These are phyloP conservation scores for Eptesicus fuscus DNA, from an alignment of 2,113 vertebrate species.

Conservation along the genomic window DNA sequence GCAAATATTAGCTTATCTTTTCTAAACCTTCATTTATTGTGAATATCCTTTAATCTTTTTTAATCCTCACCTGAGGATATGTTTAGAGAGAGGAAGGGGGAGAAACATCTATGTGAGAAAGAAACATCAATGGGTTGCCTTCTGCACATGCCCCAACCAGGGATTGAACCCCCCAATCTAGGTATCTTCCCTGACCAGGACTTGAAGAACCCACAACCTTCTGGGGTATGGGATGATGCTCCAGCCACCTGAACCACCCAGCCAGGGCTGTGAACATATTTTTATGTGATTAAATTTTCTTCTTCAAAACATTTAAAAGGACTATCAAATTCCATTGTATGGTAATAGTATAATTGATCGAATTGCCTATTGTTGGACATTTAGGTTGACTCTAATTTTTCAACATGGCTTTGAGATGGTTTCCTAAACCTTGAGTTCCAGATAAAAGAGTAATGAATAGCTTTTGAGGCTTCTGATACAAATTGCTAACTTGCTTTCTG, in stretches of 20 bases:
- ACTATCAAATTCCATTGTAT: neutral
- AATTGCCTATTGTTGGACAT: neutral
- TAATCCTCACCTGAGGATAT: too few species aligned
- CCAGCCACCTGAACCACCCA: neutral
- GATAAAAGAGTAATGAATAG: neutral
- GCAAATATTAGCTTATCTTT: neutral
- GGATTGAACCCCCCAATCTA: neutral
- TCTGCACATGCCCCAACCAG: neutral
- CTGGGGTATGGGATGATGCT: neutral
- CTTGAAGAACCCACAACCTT: neutral
- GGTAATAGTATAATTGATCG: neutral
- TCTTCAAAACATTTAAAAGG: neutral
- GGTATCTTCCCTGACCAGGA: neutral
- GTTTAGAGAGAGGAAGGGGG: too few species aligned
- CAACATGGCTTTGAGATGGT: neutral
- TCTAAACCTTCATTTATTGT: neutral
- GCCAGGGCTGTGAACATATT: neutral
- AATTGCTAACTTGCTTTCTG: neutral
- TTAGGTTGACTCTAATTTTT: constrained; percentile 20
- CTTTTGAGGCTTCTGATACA: neutral
- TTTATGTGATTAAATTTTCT: neutral
- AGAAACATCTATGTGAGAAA: too few species aligned
- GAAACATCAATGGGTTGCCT: neutral
- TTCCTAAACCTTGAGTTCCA: constrained; percentile 12
- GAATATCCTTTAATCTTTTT: neutral